Conservation (phyloP, 2,113 vertebrate genomes). For the Polypterus bichir region DNA sequence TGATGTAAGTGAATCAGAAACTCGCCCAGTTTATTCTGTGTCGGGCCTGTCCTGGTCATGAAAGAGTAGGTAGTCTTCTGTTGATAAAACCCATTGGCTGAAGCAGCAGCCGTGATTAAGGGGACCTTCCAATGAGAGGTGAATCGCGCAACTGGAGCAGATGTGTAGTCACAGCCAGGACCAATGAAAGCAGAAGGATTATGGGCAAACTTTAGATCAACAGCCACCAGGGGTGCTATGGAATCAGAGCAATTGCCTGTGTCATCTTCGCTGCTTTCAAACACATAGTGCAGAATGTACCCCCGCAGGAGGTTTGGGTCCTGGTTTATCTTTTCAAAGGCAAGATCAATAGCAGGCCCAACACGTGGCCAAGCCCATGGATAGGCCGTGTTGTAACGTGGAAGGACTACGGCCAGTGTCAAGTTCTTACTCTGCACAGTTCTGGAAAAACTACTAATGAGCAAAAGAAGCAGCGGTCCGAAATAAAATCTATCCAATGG, state of each 20-base stretch:
- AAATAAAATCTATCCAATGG: background rate
- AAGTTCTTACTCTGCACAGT: conserved; percentile 32
- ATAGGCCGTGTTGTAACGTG: conserved; percentile 66
- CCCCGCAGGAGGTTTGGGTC: conserved; percentile 44
- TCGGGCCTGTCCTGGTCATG: conserved; percentile 74
- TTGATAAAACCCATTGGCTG: conserved; percentile 60
- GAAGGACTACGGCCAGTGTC: conserved; percentile 73
- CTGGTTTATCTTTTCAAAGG: conserved; percentile 41
- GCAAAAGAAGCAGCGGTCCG: conserved; percentile 13
- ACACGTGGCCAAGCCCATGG: conserved; percentile 88
- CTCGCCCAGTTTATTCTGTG: conserved; percentile 75
- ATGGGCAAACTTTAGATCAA: conserved; percentile 63
- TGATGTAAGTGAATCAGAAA: conserved; percentile 60
- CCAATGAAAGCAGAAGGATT: conserved; percentile 72
- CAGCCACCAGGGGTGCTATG: conserved; percentile 65
- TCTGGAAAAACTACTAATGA: conserved; percentile 28
- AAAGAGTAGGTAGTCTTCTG: conserved; percentile 43
- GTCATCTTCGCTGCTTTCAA: conserved; percentile 67
- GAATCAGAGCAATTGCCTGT: conserved; percentile 69
- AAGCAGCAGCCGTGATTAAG: conserved; percentile 71
- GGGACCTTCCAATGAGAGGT: conserved; percentile 77
- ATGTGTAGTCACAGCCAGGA: conserved; percentile 73
- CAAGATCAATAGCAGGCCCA: conserved; percentile 63
- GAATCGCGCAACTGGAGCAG: conserved; percentile 70
- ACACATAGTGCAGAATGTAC: conserved; percentile 44